A percentile compares a stretch with the other conserved stretches of the same genome.
These are phyloP conservation scores for Brachyalestes nurse DNA, from an alignment of 2,797 vertebrate species.

Conservation along the genomic window DNA sequence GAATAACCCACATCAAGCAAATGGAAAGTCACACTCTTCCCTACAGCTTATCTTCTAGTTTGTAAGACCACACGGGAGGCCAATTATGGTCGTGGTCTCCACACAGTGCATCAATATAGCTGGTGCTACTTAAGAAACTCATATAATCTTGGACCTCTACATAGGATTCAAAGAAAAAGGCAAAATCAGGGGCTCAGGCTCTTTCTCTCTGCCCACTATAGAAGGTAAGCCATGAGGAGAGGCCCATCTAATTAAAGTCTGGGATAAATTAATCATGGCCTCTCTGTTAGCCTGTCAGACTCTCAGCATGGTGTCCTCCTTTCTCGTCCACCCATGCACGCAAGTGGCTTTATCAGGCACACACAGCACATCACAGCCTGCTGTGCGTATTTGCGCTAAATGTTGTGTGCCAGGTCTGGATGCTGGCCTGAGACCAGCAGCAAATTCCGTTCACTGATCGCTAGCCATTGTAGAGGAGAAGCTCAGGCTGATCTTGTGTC, in stretches of 20 bases:
- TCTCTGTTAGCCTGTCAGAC: slow-evolving; percentile 43
- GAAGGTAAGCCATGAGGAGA: slow-evolving; percentile 28
- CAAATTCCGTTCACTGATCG: background rate
- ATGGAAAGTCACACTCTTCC: background rate
- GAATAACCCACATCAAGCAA: background rate
- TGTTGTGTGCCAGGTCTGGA: background rate
- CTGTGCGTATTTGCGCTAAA: slow-evolving; percentile 32
- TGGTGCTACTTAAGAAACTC: background rate
- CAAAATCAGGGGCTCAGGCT: background rate
- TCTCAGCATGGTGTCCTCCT: slow-evolving; percentile 47
- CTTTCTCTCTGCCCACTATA: background rate
- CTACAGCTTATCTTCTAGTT: background rate
- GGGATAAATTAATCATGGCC: slow-evolving; percentile 54
- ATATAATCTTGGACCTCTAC: background rate
- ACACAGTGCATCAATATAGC: background rate
- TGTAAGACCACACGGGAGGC: background rate
- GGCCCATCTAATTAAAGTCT: slow-evolving; percentile 50
- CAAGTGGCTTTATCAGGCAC: slow-evolving; percentile 36
- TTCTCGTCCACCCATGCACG: slow-evolving; percentile 53
- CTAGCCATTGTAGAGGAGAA: background rate
- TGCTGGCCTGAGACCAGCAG: background rate
- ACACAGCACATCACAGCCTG: slow-evolving; percentile 36
- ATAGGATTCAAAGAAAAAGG: background rate
- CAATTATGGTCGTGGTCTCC: background rate
- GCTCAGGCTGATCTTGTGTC: background rate